phyloP scores from a whole-genome alignment of 2,113 vertebrate genomes.

The Thinocorus orbignyianus region DNA sequence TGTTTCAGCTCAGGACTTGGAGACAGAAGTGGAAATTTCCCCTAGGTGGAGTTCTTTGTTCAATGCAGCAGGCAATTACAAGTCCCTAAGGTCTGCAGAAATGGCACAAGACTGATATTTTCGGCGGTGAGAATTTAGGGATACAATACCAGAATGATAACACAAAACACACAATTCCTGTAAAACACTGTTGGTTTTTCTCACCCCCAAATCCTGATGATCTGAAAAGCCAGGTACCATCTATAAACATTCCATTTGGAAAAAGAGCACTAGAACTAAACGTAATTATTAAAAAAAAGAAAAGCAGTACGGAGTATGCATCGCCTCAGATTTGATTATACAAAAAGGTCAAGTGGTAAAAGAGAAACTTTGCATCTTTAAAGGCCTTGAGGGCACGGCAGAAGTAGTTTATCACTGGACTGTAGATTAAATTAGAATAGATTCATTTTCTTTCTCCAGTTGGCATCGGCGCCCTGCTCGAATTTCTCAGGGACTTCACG shows the following conservation, averaged over 20 bases:
- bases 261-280: background rate
- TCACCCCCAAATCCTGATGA: background rate
- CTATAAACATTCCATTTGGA: background rate
- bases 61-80: slow-evolving; percentile 47
- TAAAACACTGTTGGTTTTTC: background rate
- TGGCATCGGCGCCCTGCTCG: background rate
- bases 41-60: slow-evolving; percentile 66
- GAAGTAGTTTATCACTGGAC: background rate
- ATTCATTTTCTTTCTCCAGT: background rate
- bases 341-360: slow-evolving; percentile 45
- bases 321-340: background rate
- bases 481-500: background rate
- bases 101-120: background rate
- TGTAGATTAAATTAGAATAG: background rate
- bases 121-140: background rate
- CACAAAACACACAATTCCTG: background rate
- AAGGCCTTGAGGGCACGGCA: background rate
- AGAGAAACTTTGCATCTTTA: slow-evolving; percentile 11
- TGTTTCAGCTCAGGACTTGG: background rate
- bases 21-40: slow-evolving; percentile 50
- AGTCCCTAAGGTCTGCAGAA: slow-evolving; percentile 55
- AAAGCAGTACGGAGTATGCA: background rate
- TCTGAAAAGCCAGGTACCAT: background rate
- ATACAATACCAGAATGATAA: background rate
- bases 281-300: background rate